Evolutionary conservation across 2,888 invertebrate species (phyloP), one percentile per base, ranked within the genome.

Genomic region (Tanytarsus gracilentus): DNA sequence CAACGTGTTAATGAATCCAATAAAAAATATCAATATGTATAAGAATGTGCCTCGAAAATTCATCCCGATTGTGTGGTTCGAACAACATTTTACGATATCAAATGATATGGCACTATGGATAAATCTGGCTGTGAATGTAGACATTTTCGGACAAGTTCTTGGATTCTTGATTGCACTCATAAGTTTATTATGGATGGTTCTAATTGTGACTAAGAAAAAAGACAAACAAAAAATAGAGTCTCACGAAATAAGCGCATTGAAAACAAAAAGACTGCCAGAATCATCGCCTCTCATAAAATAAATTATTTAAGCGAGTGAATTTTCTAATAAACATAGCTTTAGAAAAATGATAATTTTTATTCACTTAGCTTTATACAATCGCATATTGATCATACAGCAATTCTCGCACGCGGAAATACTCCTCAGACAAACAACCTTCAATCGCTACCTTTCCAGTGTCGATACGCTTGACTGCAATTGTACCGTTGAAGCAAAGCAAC

Each of bases 361-460:
- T 30, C 30, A 50, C 26, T 27, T 29, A 30, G 16, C 26, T 33
- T 75, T 79, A 96, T 59, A 97, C 84, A 69, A 99, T 93, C 61
- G 97, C 98, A 74, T 96, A 99, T 71, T 99, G 97, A 64, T 91
- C 88, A 71, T 99, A 99, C 27, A 99, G 76, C 33, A 97, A 75
- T 66, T 93, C 90, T 61, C 96, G 79, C 50, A 99, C 88, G 79
- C 83, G 87, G 75, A 88, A 99, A 74, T 95, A 99, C 66, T 98
- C 96, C 67, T 95, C 93, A 6, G 93, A 91, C 1, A 96, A 76
- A 61, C 90, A 88, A 0, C 99, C 98, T 76, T 99, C 98, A 62
- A 99, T 75, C 30, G 92, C 86, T 36, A 99, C 88, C 69, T 86
- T 84, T 0, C 97, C 97, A 58, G 88, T 85, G 68, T 97, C 96